These are phyloP conservation scores for Eutrigla gurnardus DNA, from an alignment of 2,797 vertebrate genomes.

Conservation along the genomic window DNA sequence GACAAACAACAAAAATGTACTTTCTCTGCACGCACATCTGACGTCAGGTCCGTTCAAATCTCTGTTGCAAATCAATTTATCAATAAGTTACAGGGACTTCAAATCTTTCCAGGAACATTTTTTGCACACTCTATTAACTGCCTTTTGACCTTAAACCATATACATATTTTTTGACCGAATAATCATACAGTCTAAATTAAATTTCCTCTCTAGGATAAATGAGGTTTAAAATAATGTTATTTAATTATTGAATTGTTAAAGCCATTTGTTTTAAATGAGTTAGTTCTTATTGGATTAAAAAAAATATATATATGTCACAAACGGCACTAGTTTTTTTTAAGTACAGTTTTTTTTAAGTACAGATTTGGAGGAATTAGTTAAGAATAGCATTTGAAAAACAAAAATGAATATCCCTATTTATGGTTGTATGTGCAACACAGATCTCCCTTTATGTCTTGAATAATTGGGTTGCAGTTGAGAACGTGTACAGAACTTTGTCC, in stretches of 20 bases:
- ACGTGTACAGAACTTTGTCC: no score
- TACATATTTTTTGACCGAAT: neutral
- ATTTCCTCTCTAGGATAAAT: constrained; percentile 23
- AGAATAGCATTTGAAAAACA: neutral
- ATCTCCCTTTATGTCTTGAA: neutral
- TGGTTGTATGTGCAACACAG: neutral
- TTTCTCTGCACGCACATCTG: neutral
- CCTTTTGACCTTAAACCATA: neutral
- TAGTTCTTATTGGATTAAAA: constrained; percentile 23
- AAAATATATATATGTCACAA: neutral
- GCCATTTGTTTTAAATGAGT: constrained; percentile 21
- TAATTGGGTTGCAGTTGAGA: neutral
- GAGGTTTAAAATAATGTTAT: constrained; percentile 21
- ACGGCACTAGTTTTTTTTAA: neutral
- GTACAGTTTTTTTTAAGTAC: neutral
- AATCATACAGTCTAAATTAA: constrained; percentile 12
- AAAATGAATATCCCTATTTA: neutral
- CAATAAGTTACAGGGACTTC: neutral
- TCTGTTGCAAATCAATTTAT: neutral
- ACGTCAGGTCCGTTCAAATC: neutral
- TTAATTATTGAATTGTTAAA: constrained; percentile 21
- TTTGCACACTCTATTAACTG: neutral
- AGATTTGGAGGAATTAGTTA: neutral
- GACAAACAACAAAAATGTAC: neutral
- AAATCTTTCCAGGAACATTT: neutral